Evolutionary conservation across 1,140 invertebrate genomes (phyloP), one percentile per base, ranked within the genome.

Genomic region (Aplysia californica): DNA sequence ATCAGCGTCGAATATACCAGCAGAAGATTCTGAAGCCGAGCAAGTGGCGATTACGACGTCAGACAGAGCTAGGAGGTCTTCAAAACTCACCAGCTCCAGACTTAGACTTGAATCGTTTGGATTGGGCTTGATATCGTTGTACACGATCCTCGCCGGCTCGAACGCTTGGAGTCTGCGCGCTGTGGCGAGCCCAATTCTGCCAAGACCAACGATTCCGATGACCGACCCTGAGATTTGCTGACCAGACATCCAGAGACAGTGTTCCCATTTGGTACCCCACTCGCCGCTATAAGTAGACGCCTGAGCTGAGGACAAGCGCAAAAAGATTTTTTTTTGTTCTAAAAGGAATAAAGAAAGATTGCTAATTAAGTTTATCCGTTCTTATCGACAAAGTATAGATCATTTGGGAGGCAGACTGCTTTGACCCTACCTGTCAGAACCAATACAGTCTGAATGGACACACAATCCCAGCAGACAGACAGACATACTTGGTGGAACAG

Each of bases 161-260:
- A 96, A 96, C 3, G 92, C 90, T 68, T 91, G 90, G 0, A 96
- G 87, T 77, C 94, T 91, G 79, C 93, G 92, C 0, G 93, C 92
- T 31, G 95, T 92, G 1, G 92, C 92, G 36, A 84, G 58, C 0
- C 95, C 95, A 77, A 96, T 94, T 56, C 93, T 92, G 21, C 95
- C 95, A 5, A 96, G 90, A 2, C 86, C 95, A 29, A 96, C 94
- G 78, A 98, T 94, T 10, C 96, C 97, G n/a, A 98, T 93, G 29
- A 94, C 95, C 0, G 94, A 93, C 20, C 92, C 92, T 55, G 92
- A 92, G 1, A 98, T 87, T 4, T 94, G 94, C 61, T 93, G 93
- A 0, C 97, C 97, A 83, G 94, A 96, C 94, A 98, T 94, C 93
- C 95, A 97, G 69, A 92, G 91, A 0, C 95, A 96, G 1, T 94